A percentile compares a stretch with the other conserved stretches of the same genome.
phyloP scores from a whole-genome alignment of 2,888 invertebrate genomes.

The Drosophila anceps region DNA sequence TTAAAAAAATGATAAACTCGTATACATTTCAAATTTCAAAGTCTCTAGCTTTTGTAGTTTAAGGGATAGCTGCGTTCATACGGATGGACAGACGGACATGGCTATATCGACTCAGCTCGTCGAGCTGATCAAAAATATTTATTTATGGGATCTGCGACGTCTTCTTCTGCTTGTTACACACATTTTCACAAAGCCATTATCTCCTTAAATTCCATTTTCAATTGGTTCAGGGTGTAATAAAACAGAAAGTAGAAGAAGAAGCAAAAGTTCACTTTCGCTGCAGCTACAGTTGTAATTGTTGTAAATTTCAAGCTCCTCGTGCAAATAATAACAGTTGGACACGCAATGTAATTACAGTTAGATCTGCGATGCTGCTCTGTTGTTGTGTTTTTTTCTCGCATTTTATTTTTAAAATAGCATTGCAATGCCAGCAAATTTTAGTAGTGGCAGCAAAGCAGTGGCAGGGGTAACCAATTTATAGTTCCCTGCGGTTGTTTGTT shows the following conservation, averaged over 20 bases:
- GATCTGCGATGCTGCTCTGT: constrained; percentile 43
- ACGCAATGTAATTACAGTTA: constrained; percentile 77
- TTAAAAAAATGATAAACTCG: too few relatives aligned
- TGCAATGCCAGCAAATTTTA: constrained; percentile 52
- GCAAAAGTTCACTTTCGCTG: constrained; percentile 80
- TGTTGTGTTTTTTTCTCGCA: constrained; percentile 67
- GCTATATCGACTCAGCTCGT: too few relatives aligned
- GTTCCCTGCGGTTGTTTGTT: constrained; percentile 50
- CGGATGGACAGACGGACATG: too few relatives aligned
- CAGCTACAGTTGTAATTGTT: constrained; percentile 35
- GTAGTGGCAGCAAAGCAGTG: constrained; percentile 22
- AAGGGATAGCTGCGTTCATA: too few relatives aligned
- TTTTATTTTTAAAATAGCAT: constrained; percentile 74
- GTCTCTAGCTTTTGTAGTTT: too few relatives aligned
- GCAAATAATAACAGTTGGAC: constrained; percentile 67
- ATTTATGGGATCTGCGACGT: too few relatives aligned
- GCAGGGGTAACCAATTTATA: constrained; percentile 50
- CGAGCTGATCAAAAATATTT: too few relatives aligned
- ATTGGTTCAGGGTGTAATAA: too few relatives aligned
- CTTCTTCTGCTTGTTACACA: too few relatives aligned
- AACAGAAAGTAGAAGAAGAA: constrained; percentile 39
- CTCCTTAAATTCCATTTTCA: too few relatives aligned
- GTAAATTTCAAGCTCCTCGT: constrained; percentile 36
- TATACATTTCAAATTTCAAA: too few relatives aligned
- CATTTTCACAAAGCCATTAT: too few relatives aligned